phyloP scores from a whole-genome alignment of 2,888 invertebrate species.

The Gymnosoma rotundatum region DNA sequence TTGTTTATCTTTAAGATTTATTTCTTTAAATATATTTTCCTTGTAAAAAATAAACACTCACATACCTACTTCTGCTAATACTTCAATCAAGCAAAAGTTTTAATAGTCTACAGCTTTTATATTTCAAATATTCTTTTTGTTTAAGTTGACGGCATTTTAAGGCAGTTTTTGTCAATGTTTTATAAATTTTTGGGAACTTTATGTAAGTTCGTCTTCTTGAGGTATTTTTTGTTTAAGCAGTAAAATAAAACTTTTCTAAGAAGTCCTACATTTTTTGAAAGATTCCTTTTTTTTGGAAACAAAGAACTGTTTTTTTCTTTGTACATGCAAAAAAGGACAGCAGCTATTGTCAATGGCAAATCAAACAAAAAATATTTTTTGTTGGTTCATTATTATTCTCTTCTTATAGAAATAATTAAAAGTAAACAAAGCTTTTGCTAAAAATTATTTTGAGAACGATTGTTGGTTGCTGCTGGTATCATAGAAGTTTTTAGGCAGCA shows the following conservation, averaged over 20 bases:
- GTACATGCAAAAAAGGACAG: not conserved
- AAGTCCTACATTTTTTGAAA: constrained; percentile 5
- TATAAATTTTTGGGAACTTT: constrained; percentile 3
- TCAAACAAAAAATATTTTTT: not conserved
- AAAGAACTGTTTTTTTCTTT: not conserved
- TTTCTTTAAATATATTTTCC: not conserved
- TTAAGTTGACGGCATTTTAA: constrained; percentile 39
- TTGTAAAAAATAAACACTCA: too few species aligned
- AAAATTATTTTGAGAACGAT: too few species aligned
- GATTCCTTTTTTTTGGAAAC: not conserved
- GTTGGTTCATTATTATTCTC: too few species aligned
- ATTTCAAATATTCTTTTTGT: constrained; percentile 12
- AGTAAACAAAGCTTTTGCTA: constrained; percentile 9
- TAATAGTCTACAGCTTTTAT: constrained; percentile 18
- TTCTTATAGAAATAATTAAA: constrained; percentile 23
- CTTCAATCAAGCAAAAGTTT: constrained; percentile 40
- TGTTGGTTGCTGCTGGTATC: too few species aligned
- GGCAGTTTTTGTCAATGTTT: constrained; percentile 16
- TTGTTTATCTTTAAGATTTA: constrained; percentile 28
- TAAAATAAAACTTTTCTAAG: not conserved
- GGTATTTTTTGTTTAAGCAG: not conserved
- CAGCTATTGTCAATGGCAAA: not conserved
- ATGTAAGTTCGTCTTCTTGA: constrained; percentile 25
- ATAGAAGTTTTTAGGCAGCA: too few species aligned
- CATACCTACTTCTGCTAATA: too few species aligned